Base-by-base conservation (phyloP, 1,140 invertebrate genomes). In the Drosophila bocki region DNA sequence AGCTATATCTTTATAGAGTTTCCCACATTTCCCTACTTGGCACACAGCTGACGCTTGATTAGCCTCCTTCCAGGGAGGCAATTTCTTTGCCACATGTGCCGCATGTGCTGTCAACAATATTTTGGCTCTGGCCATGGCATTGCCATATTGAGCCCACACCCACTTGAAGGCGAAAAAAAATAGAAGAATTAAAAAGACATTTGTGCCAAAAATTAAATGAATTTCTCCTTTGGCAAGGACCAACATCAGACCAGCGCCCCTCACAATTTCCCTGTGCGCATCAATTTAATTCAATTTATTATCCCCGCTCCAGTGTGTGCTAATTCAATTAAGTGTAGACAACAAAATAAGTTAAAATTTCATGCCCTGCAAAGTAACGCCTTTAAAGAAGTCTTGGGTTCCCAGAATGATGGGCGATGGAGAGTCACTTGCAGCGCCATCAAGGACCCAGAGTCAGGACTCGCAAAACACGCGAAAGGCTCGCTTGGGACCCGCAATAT, bases 281-380 rank as follows among this genome's bases (percentile, higher is more conserved):
- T 72, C 84, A 76, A 79, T 90, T 88, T 88, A 88, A 88, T 88
- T 88, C 75, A 85, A 88, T 88, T 90, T 90, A 88, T 90, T 88
- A 78, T 39, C 51, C 45, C 19, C 45, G 58, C 39, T 77, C 33
- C 8, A 48, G 11, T 44, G 22, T 57, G 26, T 29, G 78, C 78
- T 90, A 88, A 88, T 90, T 88, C 84, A 90, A 88, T 88, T 60
- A 84, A 90, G 78, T 78, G 81, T 78, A 81, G 68, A 80, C 81
- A 90, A 85, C 81, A 69, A 88, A 84, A 84, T 88, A 88, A 71
- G 77, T 81, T 84, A 72, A 35, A 75, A 81, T 70, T 88, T 80
- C 58, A 72, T 86, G 70, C 62, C 51, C 67, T 56, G 11, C 41
- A 37, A 53, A 47, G 54, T 60, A 53, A 45, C 22, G 39, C 41